phyloP scores from a whole-genome alignment of 2,113 vertebrate species.

The Sus scrofa region DNA sequence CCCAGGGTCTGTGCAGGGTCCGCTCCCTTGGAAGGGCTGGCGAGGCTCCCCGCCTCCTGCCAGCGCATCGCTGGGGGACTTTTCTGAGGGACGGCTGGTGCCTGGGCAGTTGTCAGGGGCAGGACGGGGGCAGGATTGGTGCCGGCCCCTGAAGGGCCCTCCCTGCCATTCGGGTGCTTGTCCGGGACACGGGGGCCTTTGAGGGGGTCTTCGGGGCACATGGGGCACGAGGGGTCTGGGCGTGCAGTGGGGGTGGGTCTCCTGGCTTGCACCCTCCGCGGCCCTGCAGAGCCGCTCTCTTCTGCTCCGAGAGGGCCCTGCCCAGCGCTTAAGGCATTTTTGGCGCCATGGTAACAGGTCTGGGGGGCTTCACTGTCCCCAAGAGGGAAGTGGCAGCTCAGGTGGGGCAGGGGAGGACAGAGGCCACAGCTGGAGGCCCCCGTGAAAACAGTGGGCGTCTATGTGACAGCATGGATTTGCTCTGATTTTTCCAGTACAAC shows the following conservation, averaged over 20 bases:
- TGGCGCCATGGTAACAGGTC: fast-evolving
- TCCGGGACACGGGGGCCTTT: not conserved
- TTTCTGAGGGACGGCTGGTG: not conserved
- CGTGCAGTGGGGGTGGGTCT: not conserved
- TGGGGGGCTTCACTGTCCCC: not conserved
- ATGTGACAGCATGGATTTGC: conserved; percentile 84
- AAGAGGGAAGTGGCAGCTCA: no score
- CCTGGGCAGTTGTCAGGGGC: not conserved
- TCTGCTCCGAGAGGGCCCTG: fast-evolving
- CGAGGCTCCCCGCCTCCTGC: not conserved
- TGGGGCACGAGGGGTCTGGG: not conserved
- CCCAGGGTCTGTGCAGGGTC: not conserved
- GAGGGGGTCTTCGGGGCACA: not conserved
- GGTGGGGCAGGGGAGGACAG: not conserved
- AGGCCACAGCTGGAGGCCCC: conserved; percentile 70
- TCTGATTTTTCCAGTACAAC: conserved; percentile 80
- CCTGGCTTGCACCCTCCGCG: no score
- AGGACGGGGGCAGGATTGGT: not conserved
- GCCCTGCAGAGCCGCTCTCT: no score
- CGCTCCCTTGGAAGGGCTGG: not conserved
- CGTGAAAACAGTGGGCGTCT: conserved; percentile 88
- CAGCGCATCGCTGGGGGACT: not conserved
- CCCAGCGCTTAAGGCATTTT: not conserved
- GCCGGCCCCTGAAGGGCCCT: not conserved
- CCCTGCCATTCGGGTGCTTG: not conserved